phyloP scores from a whole-genome alignment of 2,888 invertebrate genomes.

The Hyposoter dolosus region DNA sequence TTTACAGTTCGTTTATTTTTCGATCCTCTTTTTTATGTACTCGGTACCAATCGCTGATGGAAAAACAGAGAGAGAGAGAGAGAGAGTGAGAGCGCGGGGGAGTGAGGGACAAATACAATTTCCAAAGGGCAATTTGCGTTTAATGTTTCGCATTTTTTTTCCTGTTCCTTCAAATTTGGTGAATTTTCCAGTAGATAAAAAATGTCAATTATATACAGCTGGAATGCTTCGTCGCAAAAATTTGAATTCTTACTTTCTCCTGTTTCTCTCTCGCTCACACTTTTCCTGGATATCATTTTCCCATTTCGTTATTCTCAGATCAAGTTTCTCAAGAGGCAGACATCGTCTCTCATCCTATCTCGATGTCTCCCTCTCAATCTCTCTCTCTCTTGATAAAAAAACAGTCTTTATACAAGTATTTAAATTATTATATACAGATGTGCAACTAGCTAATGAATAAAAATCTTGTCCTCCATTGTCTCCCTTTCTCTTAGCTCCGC shows the following conservation, averaged over 20 bases:
- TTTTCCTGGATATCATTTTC: neutral
- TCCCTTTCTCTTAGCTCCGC: neutral
- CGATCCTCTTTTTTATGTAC: conserved; percentile 45
- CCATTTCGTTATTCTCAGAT: neutral
- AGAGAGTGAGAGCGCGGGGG: neutral
- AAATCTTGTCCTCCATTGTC: conserved; percentile 72
- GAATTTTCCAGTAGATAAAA: conserved; percentile 1
- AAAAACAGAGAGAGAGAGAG: conserved; percentile 21
- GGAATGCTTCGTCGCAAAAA: conserved; percentile 64
- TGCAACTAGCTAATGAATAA: conserved; percentile 80
- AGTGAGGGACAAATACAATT: neutral
- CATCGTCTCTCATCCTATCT: conserved; percentile 36
- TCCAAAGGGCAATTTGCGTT: neutral
- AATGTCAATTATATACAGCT: conserved; percentile 72
- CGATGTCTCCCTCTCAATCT: conserved; percentile 56
- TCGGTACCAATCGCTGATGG: conserved; percentile 27
- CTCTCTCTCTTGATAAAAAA: conserved; percentile 73
- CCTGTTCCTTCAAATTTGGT: neutral
- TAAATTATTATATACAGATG: conserved; percentile 83
- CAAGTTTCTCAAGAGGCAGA: conserved; percentile 15
- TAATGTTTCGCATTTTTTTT: conserved; percentile 1
- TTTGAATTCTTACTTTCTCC: conserved; percentile 24
- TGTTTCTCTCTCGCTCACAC: neutral
- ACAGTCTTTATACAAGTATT: conserved; percentile 83
- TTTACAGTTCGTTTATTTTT: conserved; percentile 63